These are phyloP conservation scores for Entomobrya multifasciata DNA, from an alignment of 2,888 invertebrate genomes.

Conservation along the genomic window DNA sequence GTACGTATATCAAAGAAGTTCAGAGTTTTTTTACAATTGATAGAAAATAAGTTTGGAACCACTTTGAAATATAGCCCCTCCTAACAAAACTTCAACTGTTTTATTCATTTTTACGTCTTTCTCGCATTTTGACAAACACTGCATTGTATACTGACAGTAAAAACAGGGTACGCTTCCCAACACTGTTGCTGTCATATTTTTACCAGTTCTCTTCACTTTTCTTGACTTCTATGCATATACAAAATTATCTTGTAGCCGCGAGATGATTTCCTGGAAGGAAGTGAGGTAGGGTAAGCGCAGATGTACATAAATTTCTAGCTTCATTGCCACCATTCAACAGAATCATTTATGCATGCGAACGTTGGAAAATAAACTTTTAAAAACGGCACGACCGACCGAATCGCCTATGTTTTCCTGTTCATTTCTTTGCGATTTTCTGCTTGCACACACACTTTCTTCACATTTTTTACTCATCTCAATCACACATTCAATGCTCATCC, in stretches of 20 bases:
- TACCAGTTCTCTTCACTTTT: conserved; percentile 1
- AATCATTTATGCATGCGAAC: conserved; percentile 52
- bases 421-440: conserved; percentile 35
- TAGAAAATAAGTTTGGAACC: no score
- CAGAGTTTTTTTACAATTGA: no score
- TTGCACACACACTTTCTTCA: not conserved
- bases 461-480: conserved; percentile 2
- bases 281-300: conserved; percentile 24
- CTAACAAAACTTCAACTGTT: not conserved
- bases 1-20: no score
- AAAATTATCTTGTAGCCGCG: not conserved
- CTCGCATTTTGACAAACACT: conserved; percentile 20
- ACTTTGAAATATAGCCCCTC: no score
- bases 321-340: conserved; percentile 48
- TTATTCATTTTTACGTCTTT: not conserved
- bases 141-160: conserved; percentile 28
- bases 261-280: conserved; percentile 58
- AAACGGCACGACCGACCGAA: conserved; percentile 19
- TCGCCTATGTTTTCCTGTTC: conserved; percentile 21
- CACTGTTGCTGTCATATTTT: conserved; percentile 32
- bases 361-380: not conserved
- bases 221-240: not conserved
- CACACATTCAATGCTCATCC: not conserved
- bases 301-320: conserved; percentile 2
- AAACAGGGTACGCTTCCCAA: conserved; percentile 32